Evolutionary conservation across 2,113 vertebrate species (phyloP).

Genomic region (Muntiacus muntjak): DNA sequence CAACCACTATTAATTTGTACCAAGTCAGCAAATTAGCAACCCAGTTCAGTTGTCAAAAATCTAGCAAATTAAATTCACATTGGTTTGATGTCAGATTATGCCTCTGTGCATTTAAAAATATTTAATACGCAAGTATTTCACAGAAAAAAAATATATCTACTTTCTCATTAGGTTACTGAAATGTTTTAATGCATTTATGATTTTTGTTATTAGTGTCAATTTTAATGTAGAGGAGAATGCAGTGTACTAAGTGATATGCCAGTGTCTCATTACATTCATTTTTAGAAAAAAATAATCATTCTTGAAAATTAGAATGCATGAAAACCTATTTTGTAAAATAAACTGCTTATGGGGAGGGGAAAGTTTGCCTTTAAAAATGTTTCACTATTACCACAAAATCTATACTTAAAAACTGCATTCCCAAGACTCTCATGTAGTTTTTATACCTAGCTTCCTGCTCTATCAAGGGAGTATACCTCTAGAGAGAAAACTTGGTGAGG

Average conservation of each 20-base stretch:
- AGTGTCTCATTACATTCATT: slow-evolving; percentile 70
- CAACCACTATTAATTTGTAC: slow-evolving; percentile 75
- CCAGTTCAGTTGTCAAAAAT: slow-evolving; percentile 56
- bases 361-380: slow-evolving; percentile 77
- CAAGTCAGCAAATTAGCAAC: slow-evolving; percentile 54
- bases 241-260: slow-evolving; percentile 63
- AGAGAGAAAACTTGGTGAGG: slow-evolving; percentile 40
- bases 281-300: slow-evolving; percentile 48
- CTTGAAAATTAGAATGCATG: slow-evolving; percentile 73
- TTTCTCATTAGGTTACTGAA: slow-evolving; percentile 64
- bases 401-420: slow-evolving; percentile 74
- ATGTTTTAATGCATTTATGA: slow-evolving; percentile 55
- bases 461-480: slow-evolving; percentile 62
- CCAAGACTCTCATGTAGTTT: slow-evolving; percentile 67
- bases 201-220: slow-evolving; percentile 68
- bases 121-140: slow-evolving; percentile 67
- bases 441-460: slow-evolving; percentile 39
- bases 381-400: slow-evolving; percentile 70
- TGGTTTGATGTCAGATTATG: slow-evolving; percentile 71
- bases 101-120: slow-evolving; percentile 68
- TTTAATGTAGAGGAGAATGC: slow-evolving; percentile 64
- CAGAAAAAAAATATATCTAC: slow-evolving; percentile 53
- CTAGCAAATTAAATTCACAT: slow-evolving; percentile 51
- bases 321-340: slow-evolving; percentile 75
- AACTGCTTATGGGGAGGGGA: slow-evolving; percentile 35